Base-by-base conservation (phyloP, 2,888 invertebrate species). In the Mesochorus sp. region DNA sequence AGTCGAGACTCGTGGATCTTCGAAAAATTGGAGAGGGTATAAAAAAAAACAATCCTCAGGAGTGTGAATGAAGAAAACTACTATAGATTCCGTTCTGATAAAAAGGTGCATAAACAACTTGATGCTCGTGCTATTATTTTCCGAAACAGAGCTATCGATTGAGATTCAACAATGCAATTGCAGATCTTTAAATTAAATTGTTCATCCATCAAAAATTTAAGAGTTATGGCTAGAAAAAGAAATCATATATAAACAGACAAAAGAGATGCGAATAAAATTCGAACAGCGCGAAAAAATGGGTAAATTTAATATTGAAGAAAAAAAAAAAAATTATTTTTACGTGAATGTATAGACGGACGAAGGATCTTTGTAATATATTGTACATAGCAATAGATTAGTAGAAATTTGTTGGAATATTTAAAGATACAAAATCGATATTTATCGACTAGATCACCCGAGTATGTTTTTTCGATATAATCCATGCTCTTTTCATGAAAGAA, bases 281-380 rank as follows among this genome's bases (percentile, higher is more conserved):
- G 21, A 37, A 53, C 10, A 64, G 55, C 14, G 19, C 51, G 49
- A 28, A 39, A 39, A n/a, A 31, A 53, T 31, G 26, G 47, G 34
- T 53, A 67, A 53, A 74, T 75, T 42, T 49, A 62, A 34, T 62
- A 51, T 34, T 44, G 37, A 79, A 44, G 79, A 82, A 78, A 85
- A 86, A 85, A 79, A 44, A 79, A 82, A 78, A 85, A 86, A 85
- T 86, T 85, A 85, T 86, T 86, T 86, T 85, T 84, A 85, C 72
- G 82, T 70, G 81, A 83, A 73, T 80, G 80, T 83, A 79, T 80
- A 81, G 83, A 81, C 84, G 85, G 82, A 81, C 81, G 78, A 86
- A 51, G 84, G 83, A 88, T 87, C 80, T 86, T 86, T 89, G 89
- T 90, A 91, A 86, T 88, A 88, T 89, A 90, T 88, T 88, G 88